These are phyloP conservation scores for Acrobasis suavella DNA, from an alignment of 2,888 invertebrate species.

Conservation along the genomic window DNA sequence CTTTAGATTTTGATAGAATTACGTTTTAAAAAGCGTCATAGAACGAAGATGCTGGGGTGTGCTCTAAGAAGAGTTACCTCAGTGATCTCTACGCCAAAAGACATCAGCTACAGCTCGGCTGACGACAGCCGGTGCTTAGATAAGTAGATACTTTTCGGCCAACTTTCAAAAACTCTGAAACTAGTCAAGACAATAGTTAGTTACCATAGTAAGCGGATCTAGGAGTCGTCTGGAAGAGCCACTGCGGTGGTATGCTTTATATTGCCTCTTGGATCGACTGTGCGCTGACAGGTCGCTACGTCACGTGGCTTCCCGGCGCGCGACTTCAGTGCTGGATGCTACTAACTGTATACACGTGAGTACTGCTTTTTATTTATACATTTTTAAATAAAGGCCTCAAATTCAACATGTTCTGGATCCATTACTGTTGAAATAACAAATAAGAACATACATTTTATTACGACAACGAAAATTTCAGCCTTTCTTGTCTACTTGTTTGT, in stretches of 20 bases:
- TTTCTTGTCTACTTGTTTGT: too few species aligned
- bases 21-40: constrained; percentile 55
- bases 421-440: too few species aligned
- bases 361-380: constrained; percentile 38
- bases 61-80: constrained; percentile 71
- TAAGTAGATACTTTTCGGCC: constrained; percentile 61
- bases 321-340: constrained; percentile 85
- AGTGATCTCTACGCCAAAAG: constrained; percentile 54
- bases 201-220: constrained; percentile 62
- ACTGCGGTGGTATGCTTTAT: constrained; percentile 81
- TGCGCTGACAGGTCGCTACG: constrained; percentile 83
- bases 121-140: constrained; percentile 79
- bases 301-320: constrained; percentile 83
- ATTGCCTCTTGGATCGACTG: constrained; percentile 81
- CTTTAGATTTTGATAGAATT: constrained; percentile 44
- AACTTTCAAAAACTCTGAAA: constrained; percentile 48
- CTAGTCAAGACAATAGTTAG: constrained; percentile 75
- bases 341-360: constrained; percentile 87
- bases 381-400: too few species aligned
- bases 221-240: constrained; percentile 61
- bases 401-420: too few species aligned
- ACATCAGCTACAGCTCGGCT: constrained; percentile 71
- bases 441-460: too few species aligned
- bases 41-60: constrained; percentile 80
- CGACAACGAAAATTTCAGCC: too few species aligned